A percentile compares a stretch with the other conserved stretches of the same genome.
Conservation (phyloP, 2,888 invertebrate genomes). For the Smittia aterrima region DNA sequence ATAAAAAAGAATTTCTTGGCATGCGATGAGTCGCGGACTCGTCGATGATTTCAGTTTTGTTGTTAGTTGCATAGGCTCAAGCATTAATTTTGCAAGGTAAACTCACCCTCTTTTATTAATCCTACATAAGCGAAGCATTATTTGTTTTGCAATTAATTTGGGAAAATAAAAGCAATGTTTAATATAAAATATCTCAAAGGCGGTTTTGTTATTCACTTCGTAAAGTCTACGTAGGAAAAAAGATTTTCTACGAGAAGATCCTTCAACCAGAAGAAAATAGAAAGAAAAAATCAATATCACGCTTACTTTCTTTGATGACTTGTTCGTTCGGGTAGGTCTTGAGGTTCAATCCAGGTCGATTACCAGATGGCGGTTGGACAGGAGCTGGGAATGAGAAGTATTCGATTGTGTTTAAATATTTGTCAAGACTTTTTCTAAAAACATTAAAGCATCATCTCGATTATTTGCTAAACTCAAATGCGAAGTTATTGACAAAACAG, state of each 20-base stretch:
- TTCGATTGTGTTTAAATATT: background rate
- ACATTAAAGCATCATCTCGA: background rate
- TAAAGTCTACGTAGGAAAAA: background rate
- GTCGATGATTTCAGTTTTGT: conserved; percentile 1
- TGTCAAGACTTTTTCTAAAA: background rate
- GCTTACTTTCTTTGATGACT: conserved; percentile 82
- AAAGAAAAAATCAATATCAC: background rate
- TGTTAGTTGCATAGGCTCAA: conserved; percentile 8
- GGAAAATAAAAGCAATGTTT: conserved; percentile 20
- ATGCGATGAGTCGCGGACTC: conserved; percentile 17
- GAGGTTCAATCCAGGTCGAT: conserved; percentile 59
- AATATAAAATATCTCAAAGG: background rate
- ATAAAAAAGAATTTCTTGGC: conserved; percentile 13
- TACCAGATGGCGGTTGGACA: background rate
- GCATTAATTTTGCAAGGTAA: conserved; percentile 2
- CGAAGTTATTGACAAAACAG: background rate
- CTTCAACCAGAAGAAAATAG: background rate
- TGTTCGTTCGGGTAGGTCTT: conserved; percentile 76
- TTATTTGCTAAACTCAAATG: background rate
- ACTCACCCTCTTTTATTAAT: conserved; percentile 40
- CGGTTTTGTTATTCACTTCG: background rate
- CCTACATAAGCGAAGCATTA: conserved; percentile 41
- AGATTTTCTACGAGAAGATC: background rate
- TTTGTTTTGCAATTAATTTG: conserved; percentile 33
- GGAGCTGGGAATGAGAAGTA: background rate